Conservation (phyloP, 2,113 vertebrate genomes). For the Probosciger aterrimus region DNA sequence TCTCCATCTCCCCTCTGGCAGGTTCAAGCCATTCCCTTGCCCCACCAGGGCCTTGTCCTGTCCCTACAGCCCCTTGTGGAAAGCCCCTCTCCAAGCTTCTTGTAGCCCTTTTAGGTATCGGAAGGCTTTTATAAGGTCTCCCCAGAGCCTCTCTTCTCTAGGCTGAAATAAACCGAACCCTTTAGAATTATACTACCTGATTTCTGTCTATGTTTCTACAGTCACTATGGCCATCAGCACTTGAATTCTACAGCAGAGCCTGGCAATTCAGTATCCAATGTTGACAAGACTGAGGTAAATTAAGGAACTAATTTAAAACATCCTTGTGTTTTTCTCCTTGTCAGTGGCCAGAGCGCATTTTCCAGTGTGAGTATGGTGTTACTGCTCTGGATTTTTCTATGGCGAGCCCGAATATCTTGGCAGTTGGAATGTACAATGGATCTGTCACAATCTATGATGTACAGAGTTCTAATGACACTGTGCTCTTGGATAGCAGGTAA, state of each 20-base stretch:
- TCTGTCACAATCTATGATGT: slow-evolving; percentile 77
- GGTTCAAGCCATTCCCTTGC: background rate
- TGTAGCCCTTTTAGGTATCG: background rate
- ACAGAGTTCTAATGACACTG: background rate
- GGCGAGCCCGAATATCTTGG: slow-evolving; percentile 74
- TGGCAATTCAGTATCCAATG: background rate
- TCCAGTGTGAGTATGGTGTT: slow-evolving; percentile 75
- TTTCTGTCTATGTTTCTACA: background rate
- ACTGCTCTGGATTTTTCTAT: slow-evolving; percentile 87
- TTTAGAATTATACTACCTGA: rapidly evolving
- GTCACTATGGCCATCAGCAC: background rate
- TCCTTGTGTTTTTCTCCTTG: background rate
- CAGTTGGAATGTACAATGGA: slow-evolving; percentile 82
- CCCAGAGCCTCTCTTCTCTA: background rate
- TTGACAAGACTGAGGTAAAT: rapidly evolving
- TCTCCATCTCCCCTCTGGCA: background rate
- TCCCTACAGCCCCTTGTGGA: background rate
- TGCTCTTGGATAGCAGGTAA: slow-evolving; percentile 78
- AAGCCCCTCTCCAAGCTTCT: background rate
- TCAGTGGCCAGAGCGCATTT: slow-evolving; percentile 89
- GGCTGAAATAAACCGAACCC: background rate
- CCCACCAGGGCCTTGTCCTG: no score
- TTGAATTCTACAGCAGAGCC: background rate
- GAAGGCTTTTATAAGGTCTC: background rate
- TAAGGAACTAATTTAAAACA: rapidly evolving